Conservation (phyloP, 2,113 vertebrate species). For the Myotis davidii region DNA sequence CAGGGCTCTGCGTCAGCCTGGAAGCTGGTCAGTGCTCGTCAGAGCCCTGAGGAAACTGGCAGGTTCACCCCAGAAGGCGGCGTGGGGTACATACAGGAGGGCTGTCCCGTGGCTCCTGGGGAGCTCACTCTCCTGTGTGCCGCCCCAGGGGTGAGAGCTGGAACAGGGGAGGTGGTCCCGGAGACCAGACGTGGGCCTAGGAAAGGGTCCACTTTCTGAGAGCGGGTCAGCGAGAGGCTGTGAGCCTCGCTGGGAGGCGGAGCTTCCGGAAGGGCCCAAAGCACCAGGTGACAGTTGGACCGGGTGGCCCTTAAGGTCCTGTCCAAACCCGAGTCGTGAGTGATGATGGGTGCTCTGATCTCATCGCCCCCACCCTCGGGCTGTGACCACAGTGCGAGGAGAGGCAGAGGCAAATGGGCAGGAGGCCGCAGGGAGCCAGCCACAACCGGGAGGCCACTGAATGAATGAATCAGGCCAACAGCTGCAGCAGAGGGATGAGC, state of each 20-base stretch:
- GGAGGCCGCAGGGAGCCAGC: background rate
- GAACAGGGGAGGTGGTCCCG: background rate
- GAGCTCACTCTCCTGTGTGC: background rate
- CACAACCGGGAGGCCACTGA: background rate
- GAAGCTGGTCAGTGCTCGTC: background rate
- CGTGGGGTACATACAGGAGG: background rate
- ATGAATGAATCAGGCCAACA: background rate
- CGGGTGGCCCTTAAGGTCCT: background rate
- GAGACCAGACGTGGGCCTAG: background rate
- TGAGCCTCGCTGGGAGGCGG: accelerated
- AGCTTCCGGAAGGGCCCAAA: background rate
- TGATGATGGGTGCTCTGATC: background rate
- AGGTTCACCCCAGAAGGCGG: background rate
- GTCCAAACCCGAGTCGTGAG: background rate
- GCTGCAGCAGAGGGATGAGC: background rate
- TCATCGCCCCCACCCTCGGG: background rate
- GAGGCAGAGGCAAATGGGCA: background rate
- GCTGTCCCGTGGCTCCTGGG: background rate
- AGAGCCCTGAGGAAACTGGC: background rate
- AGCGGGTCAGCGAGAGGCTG: background rate
- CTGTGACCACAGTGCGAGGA: background rate
- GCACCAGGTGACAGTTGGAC: background rate
- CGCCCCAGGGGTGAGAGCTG: background rate
- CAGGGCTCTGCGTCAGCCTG: background rate
- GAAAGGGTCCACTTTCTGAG: background rate